Percentiles rank a stretch among this genome's conserved stretches.
These are phyloP conservation scores for Sus scrofa DNA, from an alignment of 2,113 vertebrate genomes.

Conservation along the genomic window DNA sequence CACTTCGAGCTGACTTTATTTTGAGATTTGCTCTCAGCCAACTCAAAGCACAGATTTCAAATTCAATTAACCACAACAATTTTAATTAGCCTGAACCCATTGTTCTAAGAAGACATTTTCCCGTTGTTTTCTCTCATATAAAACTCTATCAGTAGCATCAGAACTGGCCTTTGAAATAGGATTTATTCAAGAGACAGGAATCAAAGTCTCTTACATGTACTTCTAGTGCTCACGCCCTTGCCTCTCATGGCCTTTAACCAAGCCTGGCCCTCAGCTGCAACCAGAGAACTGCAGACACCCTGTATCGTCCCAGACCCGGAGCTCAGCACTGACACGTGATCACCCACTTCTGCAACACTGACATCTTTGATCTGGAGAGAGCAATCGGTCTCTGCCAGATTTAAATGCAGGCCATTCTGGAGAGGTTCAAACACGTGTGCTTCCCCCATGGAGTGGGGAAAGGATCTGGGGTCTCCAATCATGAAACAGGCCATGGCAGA, in stretches of 20 bases:
- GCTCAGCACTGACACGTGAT: accelerated
- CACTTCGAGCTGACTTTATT: neutral
- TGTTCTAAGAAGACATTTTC: neutral
- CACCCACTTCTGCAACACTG: neutral
- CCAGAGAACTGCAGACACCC: neutral
- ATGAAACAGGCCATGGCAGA: neutral
- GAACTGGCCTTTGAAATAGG: neutral
- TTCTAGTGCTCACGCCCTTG: neutral
- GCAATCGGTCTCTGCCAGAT: neutral
- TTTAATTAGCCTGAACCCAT: neutral
- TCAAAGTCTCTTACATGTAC: neutral
- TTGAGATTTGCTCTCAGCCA: neutral
- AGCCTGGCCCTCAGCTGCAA: neutral
- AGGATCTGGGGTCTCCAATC: neutral
- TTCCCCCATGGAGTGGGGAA: accelerated
- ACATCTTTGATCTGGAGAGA: neutral
- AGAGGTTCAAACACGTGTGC: neutral
- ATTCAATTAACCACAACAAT: neutral
- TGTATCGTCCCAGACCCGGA: neutral
- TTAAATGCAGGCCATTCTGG: neutral
- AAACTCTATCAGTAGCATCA: neutral
- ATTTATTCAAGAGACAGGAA: slow-evolving; percentile 17
- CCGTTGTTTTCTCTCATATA: neutral
- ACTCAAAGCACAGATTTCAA: neutral
- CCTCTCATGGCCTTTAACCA: neutral